Evolutionary conservation across 1,140 invertebrate genomes (phyloP).

Genomic region (Eupeodes corollae): DNA sequence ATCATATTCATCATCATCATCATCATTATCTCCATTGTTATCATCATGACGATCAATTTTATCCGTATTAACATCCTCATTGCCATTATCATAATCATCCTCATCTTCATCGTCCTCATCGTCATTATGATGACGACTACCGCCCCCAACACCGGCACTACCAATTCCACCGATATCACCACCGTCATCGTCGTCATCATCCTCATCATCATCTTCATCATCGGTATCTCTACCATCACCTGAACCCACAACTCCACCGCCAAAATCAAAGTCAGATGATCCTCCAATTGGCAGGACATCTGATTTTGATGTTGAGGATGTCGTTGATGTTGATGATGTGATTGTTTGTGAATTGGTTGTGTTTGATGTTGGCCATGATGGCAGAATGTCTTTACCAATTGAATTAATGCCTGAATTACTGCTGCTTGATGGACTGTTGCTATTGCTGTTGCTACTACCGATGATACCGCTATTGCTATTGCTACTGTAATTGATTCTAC

Average conservation of each 20-base stretch:
- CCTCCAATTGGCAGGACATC: too few relatives aligned
- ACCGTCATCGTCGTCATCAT: slow-evolving; percentile 11
- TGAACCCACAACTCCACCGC: not conserved
- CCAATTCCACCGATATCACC: slow-evolving; percentile 1
- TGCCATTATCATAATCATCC: slow-evolving; percentile 7
- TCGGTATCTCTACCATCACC: slow-evolving; percentile 6
- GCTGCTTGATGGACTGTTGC: slow-evolving; percentile 13
- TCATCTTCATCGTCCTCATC: slow-evolving; percentile 5
- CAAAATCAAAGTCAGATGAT: not conserved
- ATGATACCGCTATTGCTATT: slow-evolving; percentile 34
- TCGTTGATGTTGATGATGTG: not conserved
- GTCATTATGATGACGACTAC: slow-evolving; percentile 9
- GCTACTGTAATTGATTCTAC: slow-evolving; percentile 27
- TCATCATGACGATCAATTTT: slow-evolving; percentile 2
- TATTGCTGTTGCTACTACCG: slow-evolving; percentile 33
- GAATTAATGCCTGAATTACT: slow-evolving; percentile 21
- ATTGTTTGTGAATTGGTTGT: slow-evolving; percentile 1
- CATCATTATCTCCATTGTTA: slow-evolving; percentile 8
- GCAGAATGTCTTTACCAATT: slow-evolving; percentile 30
- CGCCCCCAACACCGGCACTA: slow-evolving; percentile 17
- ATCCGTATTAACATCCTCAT: slow-evolving; percentile 1
- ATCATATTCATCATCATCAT: slow-evolving; percentile 9
- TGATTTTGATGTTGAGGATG: not conserved
- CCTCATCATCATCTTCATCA: slow-evolving; percentile 13
- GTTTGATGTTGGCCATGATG: slow-evolving; percentile 11